Evolutionary conservation across 2,888 invertebrate species (phyloP), one percentile per base, ranked within the genome.

Genomic region (Epinotia ramella): DNA sequence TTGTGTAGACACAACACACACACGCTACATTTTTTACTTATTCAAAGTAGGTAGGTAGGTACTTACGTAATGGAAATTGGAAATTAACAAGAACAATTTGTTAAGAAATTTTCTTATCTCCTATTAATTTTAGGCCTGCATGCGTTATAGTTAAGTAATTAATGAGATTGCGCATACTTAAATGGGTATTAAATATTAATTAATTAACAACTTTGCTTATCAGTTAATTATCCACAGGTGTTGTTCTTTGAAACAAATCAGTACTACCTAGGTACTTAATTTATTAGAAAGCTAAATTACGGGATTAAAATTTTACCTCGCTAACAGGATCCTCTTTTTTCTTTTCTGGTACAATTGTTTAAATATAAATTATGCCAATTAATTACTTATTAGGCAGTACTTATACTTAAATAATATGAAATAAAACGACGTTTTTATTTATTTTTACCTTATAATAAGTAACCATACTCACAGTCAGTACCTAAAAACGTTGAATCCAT

Each of bases 381-480:
- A 46, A 46, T 49, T 49, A 49, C 13, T 49, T 13, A 49, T 16
- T 16, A 16, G 49, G 13, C 13, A 13, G 49, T 9, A 40, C 40
- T 9, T 49, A 5, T 49, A 16, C 0, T 7, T 5, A 53, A 53
- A 13, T 53, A 7, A 53, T 5, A 13, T 53, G n/a, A 53, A 5
- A 13, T 6, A 53, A 3, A 16, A n/a, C 13, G 13, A 13, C 3
- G n/a, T 13, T 5, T 4, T 13, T 13, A 24, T 59, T 28, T 7
- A 40, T 63, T 63, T 40, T 6, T 16, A 12, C 49, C 16, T 6
- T 3, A 40, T 12, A 64, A 64, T 24, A 64, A 46, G 13, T 33
- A 28, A 13, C 7, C 16, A 62, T 73, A 75, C 75, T 75, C 66
- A 75, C 75, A 60, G 59, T 75, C 53, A 70, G 5, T 59, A 53